Percentiles rank a stretch among this genome's conserved stretches.
Evolutionary conservation across 2,797 vertebrate genomes (phyloP).

Genomic region (Miichthys miiuy): DNA sequence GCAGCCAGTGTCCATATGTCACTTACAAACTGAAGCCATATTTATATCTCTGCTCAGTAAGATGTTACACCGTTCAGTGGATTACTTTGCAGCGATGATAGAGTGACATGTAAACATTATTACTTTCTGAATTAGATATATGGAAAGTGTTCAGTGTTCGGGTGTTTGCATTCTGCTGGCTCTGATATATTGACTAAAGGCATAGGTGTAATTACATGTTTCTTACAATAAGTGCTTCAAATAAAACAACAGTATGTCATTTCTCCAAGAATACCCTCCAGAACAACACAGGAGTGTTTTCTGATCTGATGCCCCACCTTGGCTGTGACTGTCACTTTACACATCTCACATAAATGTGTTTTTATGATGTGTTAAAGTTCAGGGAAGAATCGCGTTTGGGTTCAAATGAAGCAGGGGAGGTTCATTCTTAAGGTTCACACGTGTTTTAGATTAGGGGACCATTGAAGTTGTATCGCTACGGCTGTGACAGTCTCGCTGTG

Average conservation of each 20-base stretch:
- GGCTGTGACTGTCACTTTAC: too few relatives aligned
- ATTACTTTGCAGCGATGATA: background rate
- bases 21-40: background rate
- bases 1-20: conserved; percentile 35
- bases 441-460: too few relatives aligned
- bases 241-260: background rate
- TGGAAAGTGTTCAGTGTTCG: background rate
- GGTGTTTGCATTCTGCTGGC: background rate
- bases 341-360: background rate
- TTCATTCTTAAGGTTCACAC: too few relatives aligned
- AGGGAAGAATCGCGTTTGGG: too few relatives aligned
- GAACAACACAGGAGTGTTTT: background rate
- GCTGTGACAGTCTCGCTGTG: too few relatives aligned
- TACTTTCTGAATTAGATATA: background rate
- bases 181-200: background rate
- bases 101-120: background rate
- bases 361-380: background rate
- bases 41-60: background rate
- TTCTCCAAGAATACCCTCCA: background rate
- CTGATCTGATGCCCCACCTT: background rate
- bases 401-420: too few relatives aligned
- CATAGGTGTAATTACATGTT: background rate
- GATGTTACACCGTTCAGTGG: background rate
- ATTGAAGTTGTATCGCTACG: too few relatives aligned
- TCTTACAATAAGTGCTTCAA: background rate